Evolutionary conservation across 2,888 invertebrate species (phyloP).

Genomic region (Ichneumoninae sp.): DNA sequence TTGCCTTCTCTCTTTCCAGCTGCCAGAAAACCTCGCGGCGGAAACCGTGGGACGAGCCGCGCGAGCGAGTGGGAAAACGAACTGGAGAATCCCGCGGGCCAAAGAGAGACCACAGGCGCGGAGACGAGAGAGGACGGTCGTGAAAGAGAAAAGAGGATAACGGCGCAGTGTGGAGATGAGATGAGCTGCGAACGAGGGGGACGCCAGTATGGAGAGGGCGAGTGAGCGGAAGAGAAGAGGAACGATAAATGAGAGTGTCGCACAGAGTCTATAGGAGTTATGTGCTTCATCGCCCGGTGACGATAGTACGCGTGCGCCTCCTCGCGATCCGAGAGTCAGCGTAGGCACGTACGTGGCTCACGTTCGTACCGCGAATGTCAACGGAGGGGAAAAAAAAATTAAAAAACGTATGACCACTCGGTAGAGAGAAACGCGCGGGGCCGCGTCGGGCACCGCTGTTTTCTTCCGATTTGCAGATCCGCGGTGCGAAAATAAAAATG

Average conservation of each 20-base stretch:
- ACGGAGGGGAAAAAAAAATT: not conserved
- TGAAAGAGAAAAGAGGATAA: slow-evolving; percentile 23
- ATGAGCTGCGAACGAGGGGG: slow-evolving; percentile 27
- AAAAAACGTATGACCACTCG: not conserved
- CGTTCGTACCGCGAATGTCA: slow-evolving; percentile 16
- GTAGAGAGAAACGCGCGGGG: no score
- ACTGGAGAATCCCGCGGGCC: not conserved
- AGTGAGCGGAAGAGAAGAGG: slow-evolving; percentile 40
- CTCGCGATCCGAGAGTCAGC: slow-evolving; percentile 2
- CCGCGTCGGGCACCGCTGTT: not conserved
- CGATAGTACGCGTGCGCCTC: slow-evolving; percentile 46
- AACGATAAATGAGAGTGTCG: slow-evolving; percentile 72
- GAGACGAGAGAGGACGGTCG: slow-evolving; percentile 13
- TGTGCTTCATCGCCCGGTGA: slow-evolving; percentile 54
- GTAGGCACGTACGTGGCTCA: slow-evolving; percentile 9
- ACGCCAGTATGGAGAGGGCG: slow-evolving; percentile 3
- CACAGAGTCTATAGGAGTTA: slow-evolving; percentile 62
- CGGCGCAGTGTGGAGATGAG: slow-evolving; percentile 15
- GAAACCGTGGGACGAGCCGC: slow-evolving; percentile 5
- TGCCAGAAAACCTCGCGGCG: not conserved
- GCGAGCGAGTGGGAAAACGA: slow-evolving; percentile 23
- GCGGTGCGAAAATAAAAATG: not conserved
- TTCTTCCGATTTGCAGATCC: not conserved
- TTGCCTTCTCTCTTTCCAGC: slow-evolving; percentile 1
- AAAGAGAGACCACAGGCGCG: slow-evolving; percentile 6